Evolutionary conservation across 2,888 invertebrate species (phyloP).

Genomic region (Tineola bisselliella): DNA sequence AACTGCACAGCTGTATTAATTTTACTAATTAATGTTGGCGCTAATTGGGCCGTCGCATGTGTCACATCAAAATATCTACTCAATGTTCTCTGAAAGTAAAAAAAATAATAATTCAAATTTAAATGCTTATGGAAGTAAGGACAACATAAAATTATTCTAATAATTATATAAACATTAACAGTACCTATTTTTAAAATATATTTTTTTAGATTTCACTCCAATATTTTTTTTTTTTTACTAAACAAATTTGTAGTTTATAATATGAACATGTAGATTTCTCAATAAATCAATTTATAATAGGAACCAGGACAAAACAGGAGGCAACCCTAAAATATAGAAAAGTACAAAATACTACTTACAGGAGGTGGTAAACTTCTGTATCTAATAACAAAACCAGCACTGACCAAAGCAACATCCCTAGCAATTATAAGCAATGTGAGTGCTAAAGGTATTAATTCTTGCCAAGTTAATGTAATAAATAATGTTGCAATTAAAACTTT

Average conservation of each 20-base stretch:
- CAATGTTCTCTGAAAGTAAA: conserved; percentile 85
- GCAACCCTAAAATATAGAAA: too few species aligned
- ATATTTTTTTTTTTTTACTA: too few species aligned
- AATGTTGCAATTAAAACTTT: conserved; percentile 92
- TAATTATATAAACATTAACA: background rate
- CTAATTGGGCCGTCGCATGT: conserved; percentile 89
- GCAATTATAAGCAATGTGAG: conserved; percentile 84
- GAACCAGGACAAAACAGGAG: too few species aligned
- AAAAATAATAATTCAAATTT: too few species aligned
- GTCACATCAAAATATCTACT: conserved; percentile 91
- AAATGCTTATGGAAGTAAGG: too few species aligned
- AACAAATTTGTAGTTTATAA: too few species aligned
- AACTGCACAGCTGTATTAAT: conserved; percentile 94
- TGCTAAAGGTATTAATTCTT: conserved; percentile 82
- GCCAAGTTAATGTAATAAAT: conserved; percentile 87
- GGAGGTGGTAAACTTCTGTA: conserved; percentile 90
- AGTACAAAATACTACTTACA: too few species aligned
- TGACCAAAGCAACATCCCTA: conserved; percentile 83
- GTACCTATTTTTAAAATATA: too few species aligned
- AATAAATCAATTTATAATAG: too few species aligned
- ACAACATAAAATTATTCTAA: too few species aligned
- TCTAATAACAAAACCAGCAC: conserved; percentile 89
- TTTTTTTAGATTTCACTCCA: too few species aligned
- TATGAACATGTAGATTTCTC: too few species aligned
- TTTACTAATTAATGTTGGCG: conserved; percentile 94